Evolutionary conservation across 2,113 vertebrate genomes (phyloP).

Genomic region (Syngnathus typhle): DNA sequence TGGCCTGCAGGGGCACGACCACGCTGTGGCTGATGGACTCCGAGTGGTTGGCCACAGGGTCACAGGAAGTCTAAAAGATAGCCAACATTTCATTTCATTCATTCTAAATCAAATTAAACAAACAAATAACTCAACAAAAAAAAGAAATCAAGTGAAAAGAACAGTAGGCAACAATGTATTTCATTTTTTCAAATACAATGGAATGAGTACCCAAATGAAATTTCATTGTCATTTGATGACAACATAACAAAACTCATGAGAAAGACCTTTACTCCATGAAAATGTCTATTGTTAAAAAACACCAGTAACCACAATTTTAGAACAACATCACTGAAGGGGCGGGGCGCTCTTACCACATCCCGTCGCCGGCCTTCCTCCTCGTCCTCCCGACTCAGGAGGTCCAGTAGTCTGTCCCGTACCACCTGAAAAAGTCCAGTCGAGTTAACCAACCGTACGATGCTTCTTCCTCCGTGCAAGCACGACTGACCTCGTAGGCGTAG

Average conservation of each 20-base stretch:
- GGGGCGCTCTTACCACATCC: conserved; percentile 81
- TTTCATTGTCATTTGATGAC: no score
- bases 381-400: conserved; percentile 87
- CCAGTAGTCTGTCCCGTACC: conserved; percentile 89
- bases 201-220: no score
- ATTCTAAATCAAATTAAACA: background rate
- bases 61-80: conserved; percentile 82
- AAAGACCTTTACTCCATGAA: no score
- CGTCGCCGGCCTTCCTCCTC: conserved; percentile 92
- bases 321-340: no score
- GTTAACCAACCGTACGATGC: background rate
- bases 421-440: conserved; percentile 68
- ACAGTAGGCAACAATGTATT: no score
- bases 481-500: conserved; percentile 93
- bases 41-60: conserved; percentile 90
- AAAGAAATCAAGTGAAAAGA: background rate
- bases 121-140: background rate
- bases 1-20: conserved; percentile 88
- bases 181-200: no score
- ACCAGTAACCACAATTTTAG: background rate
- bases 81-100: background rate
- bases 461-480: background rate
- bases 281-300: background rate
- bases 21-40: conserved; percentile 97
- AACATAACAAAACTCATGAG: no score